Conservation (phyloP, 2,113 vertebrate species). For the Mormyrus lacerda region DNA sequence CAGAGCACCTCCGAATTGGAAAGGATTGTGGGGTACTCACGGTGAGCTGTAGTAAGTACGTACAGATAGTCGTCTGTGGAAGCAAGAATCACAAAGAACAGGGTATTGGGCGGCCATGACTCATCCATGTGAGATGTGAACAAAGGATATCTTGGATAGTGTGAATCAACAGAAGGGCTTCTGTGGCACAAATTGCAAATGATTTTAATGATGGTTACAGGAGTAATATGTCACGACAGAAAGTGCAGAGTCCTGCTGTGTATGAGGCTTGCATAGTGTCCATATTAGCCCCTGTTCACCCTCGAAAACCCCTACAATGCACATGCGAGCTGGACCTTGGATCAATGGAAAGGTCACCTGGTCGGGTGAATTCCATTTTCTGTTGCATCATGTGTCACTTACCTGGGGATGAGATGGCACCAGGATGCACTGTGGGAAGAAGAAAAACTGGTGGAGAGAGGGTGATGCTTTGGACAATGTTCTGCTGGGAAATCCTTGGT, state of each 20-base stretch:
- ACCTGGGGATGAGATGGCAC: not conserved
- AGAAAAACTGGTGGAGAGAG: not conserved
- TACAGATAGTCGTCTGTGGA: not conserved
- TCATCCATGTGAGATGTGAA: not conserved
- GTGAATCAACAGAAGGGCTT: not conserved
- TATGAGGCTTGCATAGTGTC: not conserved
- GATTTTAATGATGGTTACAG: not conserved
- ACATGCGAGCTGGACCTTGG: not conserved
- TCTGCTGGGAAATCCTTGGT: not conserved
- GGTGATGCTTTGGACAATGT: not conserved
- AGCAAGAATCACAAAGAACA: not conserved
- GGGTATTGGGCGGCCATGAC: not conserved
- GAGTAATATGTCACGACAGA: not conserved
- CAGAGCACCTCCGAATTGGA: not conserved
- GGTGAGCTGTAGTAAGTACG: not conserved
- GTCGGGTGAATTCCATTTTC: not conserved
- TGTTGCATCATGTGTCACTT: not conserved
- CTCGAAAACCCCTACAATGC: not conserved
- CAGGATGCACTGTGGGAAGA: not conserved
- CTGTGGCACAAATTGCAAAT: not conserved
- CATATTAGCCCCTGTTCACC: not conserved
- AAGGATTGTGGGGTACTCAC: not conserved
- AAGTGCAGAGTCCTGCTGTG: not conserved
- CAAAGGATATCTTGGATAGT: not conserved
- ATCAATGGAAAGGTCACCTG: not conserved